phyloP scores from a whole-genome alignment of 2,113 vertebrate species.

The Aix galericulata region DNA sequence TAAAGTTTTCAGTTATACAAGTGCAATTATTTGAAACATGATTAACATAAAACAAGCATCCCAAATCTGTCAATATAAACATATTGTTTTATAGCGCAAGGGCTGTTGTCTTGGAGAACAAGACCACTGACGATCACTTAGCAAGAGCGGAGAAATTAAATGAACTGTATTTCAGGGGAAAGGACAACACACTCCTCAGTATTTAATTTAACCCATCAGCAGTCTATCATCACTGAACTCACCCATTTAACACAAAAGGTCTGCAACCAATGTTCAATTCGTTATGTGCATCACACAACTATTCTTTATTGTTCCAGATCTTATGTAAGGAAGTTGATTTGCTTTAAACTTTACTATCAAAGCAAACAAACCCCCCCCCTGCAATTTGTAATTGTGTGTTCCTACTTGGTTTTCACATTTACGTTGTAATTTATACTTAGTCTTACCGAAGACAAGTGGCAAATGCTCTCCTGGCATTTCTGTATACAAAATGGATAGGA shows the following conservation, averaged over 20 bases:
- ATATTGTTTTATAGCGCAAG: not conserved
- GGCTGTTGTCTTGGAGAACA: not conserved
- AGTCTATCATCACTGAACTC: not conserved
- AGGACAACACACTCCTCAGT: accelerated
- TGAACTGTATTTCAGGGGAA: not conserved
- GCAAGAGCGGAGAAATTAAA: not conserved
- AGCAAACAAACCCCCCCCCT: not conserved
- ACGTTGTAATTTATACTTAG: not conserved
- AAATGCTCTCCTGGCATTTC: conserved; percentile 91
- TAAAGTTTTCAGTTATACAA: not conserved
- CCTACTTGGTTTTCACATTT: not conserved
- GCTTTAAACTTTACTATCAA: not conserved
- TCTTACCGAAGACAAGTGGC: conserved; percentile 90
- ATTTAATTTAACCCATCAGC: not conserved
- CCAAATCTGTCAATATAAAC: not conserved
- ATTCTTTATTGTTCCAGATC: not conserved
- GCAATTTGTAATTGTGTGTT: not conserved
- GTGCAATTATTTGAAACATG: not conserved
- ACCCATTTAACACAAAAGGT: not conserved
- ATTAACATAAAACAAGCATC: not conserved
- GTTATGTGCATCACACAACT: not conserved
- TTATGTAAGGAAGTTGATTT: not conserved
- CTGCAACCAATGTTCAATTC: not conserved
- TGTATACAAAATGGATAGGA: conserved; percentile 93
- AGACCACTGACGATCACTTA: not conserved